A percentile compares a stretch with the other conserved stretches of the same genome.
Evolutionary conservation across 2,797 vertebrate genomes (phyloP).

Genomic region (Urophycis tenuis): DNA sequence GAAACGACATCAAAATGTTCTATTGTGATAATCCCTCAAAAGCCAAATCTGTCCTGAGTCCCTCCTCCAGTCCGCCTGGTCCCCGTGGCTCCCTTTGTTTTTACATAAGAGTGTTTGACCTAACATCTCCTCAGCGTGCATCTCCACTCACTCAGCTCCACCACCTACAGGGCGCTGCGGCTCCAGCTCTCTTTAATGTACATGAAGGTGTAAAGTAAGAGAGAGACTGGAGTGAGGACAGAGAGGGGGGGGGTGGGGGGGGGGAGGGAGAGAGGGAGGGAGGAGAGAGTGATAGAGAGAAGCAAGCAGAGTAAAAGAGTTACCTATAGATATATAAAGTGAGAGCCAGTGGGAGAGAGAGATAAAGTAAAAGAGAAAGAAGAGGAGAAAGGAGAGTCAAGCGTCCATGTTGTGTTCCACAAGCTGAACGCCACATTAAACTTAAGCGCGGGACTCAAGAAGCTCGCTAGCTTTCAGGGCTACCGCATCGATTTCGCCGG

Average conservation of each 20-base stretch:
- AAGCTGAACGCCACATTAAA: background rate
- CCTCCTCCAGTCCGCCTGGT: conserved; percentile 45
- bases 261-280: background rate
- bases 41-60: conserved; percentile 36
- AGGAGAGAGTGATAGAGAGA: conserved; percentile 23
- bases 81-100: conserved; percentile 36
- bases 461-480: background rate
- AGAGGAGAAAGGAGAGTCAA: background rate
- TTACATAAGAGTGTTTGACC: conserved; percentile 66
- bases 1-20: conserved; percentile 13
- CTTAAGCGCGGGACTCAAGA: background rate
- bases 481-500: background rate
- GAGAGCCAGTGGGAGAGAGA: background rate
- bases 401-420: background rate
- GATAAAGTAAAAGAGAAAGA: background rate
- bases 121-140: conserved; percentile 50
- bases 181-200: conserved; percentile 49
- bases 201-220: conserved; percentile 37
- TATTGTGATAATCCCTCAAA: conserved; percentile 24
- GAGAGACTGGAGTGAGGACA: too few species aligned
- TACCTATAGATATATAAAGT: background rate
- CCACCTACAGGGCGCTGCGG: conserved; percentile 59
- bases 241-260: background rate
- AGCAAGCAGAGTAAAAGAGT: conserved; percentile 19
- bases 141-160: conserved; percentile 67